These are phyloP conservation scores for Scatophagus argus DNA, from an alignment of 2,113 vertebrate species.

Conservation along the genomic window DNA sequence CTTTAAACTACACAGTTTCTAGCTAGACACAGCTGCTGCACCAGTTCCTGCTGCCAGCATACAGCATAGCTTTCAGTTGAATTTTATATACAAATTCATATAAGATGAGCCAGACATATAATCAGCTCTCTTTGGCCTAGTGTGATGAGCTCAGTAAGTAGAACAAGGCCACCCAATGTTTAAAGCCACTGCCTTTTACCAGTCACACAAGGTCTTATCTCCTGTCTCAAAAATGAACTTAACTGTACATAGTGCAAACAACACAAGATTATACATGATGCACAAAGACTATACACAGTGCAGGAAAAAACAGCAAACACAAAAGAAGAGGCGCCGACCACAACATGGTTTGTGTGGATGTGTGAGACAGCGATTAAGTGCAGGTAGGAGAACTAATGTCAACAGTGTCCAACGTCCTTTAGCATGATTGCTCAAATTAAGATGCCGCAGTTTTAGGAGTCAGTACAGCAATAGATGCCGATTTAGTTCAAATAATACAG, in stretches of 20 bases:
- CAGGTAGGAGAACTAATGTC: no score
- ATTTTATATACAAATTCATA: not conserved
- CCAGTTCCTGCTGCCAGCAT: no score
- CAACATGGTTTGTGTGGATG: no score
- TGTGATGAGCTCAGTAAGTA: not conserved
- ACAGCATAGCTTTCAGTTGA: not conserved
- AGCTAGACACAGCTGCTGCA: not conserved
- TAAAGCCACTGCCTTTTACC: not conserved
- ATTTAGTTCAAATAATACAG: not conserved
- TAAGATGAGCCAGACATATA: not conserved
- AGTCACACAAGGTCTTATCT: not conserved
- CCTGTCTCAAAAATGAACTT: no score
- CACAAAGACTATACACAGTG: no score
- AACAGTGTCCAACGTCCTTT: no score
- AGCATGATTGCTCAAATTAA: not conserved
- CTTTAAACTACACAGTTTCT: not conserved
- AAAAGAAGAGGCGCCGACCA: no score
- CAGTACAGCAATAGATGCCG: no score
- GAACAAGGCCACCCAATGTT: not conserved
- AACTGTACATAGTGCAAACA: no score
- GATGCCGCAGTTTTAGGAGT: not conserved
- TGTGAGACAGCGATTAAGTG: no score
- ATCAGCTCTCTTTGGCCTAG: not conserved
- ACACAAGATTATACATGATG: no score
- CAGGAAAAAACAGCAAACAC: no score